A percentile compares a stretch with the other conserved stretches of the same genome.
phyloP scores from a whole-genome alignment of 2,113 vertebrate species.

The Rhinoderma darwinii region DNA sequence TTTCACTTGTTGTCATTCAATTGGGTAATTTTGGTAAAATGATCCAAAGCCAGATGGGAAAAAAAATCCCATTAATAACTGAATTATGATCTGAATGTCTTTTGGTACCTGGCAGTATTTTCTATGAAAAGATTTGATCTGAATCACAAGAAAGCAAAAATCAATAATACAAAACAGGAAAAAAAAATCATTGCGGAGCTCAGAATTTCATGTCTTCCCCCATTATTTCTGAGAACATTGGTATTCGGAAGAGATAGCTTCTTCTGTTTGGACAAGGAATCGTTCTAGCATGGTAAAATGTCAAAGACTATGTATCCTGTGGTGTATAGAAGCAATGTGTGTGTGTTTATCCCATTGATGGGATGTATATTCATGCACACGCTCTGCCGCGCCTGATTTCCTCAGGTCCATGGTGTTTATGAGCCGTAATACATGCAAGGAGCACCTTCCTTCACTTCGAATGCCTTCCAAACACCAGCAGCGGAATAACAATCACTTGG shows the following conservation, averaged over 20 bases:
- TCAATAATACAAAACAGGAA: background rate
- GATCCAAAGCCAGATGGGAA: too few species aligned
- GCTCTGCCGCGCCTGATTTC: background rate
- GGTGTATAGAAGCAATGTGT: background rate
- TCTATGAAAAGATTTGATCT: background rate
- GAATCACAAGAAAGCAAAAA: background rate
- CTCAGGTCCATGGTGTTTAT: background rate
- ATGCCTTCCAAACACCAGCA: background rate
- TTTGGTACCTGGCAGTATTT: background rate
- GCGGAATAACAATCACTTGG: constrained; percentile 17
- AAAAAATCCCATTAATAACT: too few species aligned
- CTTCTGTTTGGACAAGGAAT: constrained; percentile 9
- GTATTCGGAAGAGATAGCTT: background rate
- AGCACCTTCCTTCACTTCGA: background rate
- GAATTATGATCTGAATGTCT: background rate
- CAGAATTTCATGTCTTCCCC: background rate
- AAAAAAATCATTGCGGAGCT: background rate
- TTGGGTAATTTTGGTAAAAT: too few species aligned
- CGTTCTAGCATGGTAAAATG: background rate
- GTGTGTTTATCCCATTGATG: background rate
- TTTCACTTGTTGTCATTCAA: too few species aligned
- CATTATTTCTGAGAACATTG: background rate
- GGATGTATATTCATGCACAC: constrained; percentile 35
- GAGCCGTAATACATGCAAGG: constrained; percentile 18
- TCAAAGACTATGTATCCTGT: background rate